Evolutionary conservation across 2,113 vertebrate genomes (phyloP), one percentile per base, ranked within the genome.

Genomic region (Nibea albiflora): DNA sequence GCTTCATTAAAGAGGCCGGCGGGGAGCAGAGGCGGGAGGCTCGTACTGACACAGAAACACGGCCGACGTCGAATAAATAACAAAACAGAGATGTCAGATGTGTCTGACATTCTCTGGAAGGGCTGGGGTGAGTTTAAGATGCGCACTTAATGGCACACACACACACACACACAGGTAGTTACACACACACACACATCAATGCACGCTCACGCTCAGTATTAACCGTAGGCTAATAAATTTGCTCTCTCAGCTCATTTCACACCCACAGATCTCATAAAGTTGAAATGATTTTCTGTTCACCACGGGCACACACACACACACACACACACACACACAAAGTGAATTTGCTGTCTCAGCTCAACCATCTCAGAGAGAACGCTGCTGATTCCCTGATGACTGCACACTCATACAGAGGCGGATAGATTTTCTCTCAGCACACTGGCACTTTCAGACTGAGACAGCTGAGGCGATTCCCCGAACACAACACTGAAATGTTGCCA

Each of bases 231-330:
- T 56, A 26, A 67, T 73, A 77, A 68, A 85, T 52, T 39, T 35
- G 63, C 50, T 76, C 71, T 64, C 56, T 56, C 52, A 42, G 78
- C 71, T 76, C 42, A 76, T 75, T 73, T 70, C 16, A 63, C 73
- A 49, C 74, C 61, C 63, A 68, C 68, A 50, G 54, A 63, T 81
- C 68, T 58, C 60, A 76, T 70, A 58, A 69, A 71, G 35, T 53
- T 39, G 15, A 58, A 57, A 5, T 69, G 47, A 80, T 72, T 80
- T 75, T 44, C n/a, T 68, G 69, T 52, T 75, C 65, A 26, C 22
- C 83, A 71, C 53, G 17, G n/a, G 20, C 10, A 20, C 6, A 60
- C 42, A 58, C 66, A 62, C 57, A 54, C 57, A 69, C 46, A 67
- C 53, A 62, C 44, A 26, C 12, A 58, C 52, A 73, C 54, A 52